Evolutionary conservation across 2,797 vertebrate genomes (phyloP).

Genomic region (Anguilla megastoma): DNA sequence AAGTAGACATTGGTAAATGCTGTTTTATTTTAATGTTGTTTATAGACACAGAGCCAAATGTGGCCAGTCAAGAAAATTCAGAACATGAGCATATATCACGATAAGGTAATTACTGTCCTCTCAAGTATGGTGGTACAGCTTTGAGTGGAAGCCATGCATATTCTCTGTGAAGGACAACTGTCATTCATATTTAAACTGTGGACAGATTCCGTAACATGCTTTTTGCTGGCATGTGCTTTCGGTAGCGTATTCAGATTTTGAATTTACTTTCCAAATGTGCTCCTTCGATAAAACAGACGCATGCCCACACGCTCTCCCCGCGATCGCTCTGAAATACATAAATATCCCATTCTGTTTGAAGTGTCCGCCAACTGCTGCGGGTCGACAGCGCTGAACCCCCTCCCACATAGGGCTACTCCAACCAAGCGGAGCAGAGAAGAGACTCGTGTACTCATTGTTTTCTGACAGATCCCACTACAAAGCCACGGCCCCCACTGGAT

Average conservation of each 20-base stretch:
- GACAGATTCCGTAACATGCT: background rate
- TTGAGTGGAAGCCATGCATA: background rate
- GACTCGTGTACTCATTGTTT: slow-evolving; percentile 37
- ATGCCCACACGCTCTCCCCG: background rate
- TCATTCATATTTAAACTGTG: slow-evolving; percentile 13
- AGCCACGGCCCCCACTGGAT: slow-evolving; percentile 24
- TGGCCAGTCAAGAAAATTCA: background rate
- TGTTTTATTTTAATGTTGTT: background rate
- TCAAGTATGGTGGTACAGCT: background rate
- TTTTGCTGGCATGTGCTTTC: background rate
- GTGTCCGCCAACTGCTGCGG: slow-evolving; percentile 23
- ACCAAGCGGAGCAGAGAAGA: slow-evolving; percentile 22
- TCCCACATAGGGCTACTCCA: slow-evolving; percentile 8
- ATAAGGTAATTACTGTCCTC: background rate
- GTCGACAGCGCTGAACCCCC: slow-evolving; percentile 22
- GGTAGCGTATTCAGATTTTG: background rate
- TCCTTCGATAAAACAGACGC: slow-evolving; percentile 9
- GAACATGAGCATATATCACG: background rate
- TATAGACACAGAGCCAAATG: background rate
- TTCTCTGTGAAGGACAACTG: background rate
- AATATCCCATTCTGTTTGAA: slow-evolving; percentile 34
- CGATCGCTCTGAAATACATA: slow-evolving; percentile 10
- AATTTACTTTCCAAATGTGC: background rate
- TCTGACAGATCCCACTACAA: slow-evolving; percentile 40
- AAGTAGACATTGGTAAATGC: background rate